Conservation (phyloP, 2,113 vertebrate species). For the Protomyctophum bolini region DNA sequence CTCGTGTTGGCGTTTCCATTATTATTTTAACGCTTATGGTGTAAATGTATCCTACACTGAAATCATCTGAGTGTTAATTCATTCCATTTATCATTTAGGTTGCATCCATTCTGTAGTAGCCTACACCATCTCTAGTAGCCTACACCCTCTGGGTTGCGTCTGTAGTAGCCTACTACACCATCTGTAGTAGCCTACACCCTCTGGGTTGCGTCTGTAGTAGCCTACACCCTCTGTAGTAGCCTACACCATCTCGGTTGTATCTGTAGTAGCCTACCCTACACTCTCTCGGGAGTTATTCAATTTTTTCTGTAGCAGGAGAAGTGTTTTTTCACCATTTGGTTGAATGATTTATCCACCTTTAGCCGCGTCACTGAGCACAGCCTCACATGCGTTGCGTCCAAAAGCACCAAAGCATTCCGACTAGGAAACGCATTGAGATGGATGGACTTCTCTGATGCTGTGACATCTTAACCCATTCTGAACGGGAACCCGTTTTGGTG, state of each 20-base stretch:
- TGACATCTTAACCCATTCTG: constrained; percentile 53
- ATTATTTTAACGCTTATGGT: too few relatives aligned
- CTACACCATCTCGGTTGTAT: neutral
- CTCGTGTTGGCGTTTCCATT: too few relatives aligned
- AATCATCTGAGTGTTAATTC: neutral
- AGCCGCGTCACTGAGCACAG: constrained; percentile 26
- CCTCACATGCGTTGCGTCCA: constrained; percentile 35
- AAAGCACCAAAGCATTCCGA: constrained; percentile 21
- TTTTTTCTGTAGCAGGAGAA: neutral
- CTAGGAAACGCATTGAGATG: constrained; percentile 44
- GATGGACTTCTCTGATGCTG: constrained; percentile 38
- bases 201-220: neutral
- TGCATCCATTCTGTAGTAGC: neutral
- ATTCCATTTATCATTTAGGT: neutral
- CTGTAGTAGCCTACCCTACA: neutral
- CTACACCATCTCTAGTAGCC: too few relatives aligned
- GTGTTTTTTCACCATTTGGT: neutral
- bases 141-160: too few relatives aligned
- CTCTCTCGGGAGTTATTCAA: neutral
- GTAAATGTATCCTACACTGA: neutral
- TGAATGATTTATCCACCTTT: constrained; percentile 27
- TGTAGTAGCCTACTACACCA: too few relatives aligned
- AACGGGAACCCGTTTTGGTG: too few relatives aligned
- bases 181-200: too few relatives aligned
- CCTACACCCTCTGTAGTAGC: too few relatives aligned